Conservation (phyloP, 2,888 invertebrate species). For the Creontiades dilutus region DNA sequence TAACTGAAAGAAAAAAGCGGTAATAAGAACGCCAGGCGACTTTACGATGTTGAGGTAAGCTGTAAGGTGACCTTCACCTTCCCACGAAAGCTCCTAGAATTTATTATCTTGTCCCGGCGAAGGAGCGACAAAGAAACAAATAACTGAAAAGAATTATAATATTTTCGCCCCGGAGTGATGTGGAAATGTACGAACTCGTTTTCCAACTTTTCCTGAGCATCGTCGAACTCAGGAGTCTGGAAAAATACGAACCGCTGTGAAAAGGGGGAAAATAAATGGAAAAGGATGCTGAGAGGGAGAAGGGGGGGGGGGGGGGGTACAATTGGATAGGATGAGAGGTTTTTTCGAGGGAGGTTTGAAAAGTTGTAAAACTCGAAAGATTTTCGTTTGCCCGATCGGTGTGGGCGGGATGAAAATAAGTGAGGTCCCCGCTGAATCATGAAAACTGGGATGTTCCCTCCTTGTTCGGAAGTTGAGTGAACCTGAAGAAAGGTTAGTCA, state of each 20-base stretch:
- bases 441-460: too few species aligned
- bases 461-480: background rate
- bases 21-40: background rate
- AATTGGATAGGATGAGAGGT: background rate
- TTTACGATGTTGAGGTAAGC: background rate
- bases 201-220: background rate
- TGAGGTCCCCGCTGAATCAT: background rate
- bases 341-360: background rate
- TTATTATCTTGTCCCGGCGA: background rate
- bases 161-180: slow-evolving; percentile 23
- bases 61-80: slow-evolving; percentile 6
- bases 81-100: background rate
- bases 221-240: background rate
- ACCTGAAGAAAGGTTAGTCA: too few species aligned
- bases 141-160: slow-evolving; percentile 41
- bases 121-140: background rate
- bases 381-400: background rate
- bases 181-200: background rate
- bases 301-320: background rate
- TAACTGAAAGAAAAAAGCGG: background rate
- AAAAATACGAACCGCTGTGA: slow-evolving; percentile 1
- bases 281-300: too few species aligned
- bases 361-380: slow-evolving; percentile 22
- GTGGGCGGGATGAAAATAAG: slow-evolving; percentile 27
- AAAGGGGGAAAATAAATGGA: background rate